Conservation (phyloP, 30 jellyfish, hydroid and myxozoan species). For the Hydractinia symbiolongicarpus region DNA sequence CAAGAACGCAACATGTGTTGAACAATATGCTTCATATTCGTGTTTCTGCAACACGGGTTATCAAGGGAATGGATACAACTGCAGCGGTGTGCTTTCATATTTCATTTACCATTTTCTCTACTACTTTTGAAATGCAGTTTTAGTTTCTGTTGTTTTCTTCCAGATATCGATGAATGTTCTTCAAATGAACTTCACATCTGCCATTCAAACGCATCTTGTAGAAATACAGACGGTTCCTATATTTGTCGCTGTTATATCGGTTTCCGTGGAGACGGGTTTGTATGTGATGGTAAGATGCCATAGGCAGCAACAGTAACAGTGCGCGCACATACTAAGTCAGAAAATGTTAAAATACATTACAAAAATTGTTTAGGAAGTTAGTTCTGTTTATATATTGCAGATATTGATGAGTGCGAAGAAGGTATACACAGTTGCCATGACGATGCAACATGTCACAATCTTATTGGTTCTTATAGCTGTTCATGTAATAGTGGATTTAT, state of each 20-base stretch:
- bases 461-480: conserved; percentile 52
- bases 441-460: conserved; percentile 48
- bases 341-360: too few species aligned
- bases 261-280: conserved; percentile 56
- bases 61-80: conserved; percentile 44
- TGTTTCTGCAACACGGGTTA: conserved; percentile 47
- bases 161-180: conserved; percentile 39
- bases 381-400: not conserved
- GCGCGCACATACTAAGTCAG: too few species aligned
- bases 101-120: not conserved
- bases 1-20: conserved; percentile 26
- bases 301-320: conserved; percentile 16
- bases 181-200: not conserved
- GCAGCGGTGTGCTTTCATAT: conserved; percentile 24
- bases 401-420: conserved; percentile 38
- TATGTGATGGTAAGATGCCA: conserved; percentile 36
- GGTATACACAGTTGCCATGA: conserved; percentile 46
- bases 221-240: conserved; percentile 41
- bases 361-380: too few species aligned
- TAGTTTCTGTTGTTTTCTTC: not conserved
- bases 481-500: conserved; percentile 40
- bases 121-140: not conserved
- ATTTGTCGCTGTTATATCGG: conserved; percentile 36
- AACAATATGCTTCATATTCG: conserved; percentile 27
- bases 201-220: conserved; percentile 36